phyloP scores from a whole-genome alignment of 1,140 invertebrate species.

The Neodiprion pinetum region DNA sequence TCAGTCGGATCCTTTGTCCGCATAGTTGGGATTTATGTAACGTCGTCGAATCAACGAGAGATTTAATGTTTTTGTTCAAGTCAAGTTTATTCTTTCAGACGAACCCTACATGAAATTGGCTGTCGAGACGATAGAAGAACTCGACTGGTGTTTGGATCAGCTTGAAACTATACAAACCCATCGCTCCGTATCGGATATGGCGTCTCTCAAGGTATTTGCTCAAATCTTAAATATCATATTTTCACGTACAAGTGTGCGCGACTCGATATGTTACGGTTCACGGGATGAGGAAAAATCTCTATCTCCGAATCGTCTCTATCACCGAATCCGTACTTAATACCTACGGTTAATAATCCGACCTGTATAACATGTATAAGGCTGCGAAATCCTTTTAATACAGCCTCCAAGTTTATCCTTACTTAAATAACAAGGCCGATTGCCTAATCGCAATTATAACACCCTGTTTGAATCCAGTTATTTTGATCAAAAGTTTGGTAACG shows the following conservation, averaged over 20 bases:
- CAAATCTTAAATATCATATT: not conserved
- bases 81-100: conserved; percentile 69
- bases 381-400: too few species aligned
- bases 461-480: too few species aligned
- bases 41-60: conserved; percentile 47
- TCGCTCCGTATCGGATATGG: conserved; percentile 99
- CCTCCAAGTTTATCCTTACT: too few species aligned
- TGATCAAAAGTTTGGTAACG: too few species aligned
- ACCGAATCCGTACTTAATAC: too few species aligned
- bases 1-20: too few species aligned
- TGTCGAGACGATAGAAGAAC: conserved; percentile 95
- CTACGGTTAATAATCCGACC: too few species aligned
- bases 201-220: conserved; percentile 90
- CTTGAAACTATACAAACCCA: conserved; percentile 99
- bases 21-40: too few species aligned
- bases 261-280: not conserved
- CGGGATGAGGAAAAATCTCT: not conserved
- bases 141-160: conserved; percentile 99
- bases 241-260: not conserved
- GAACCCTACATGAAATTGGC: conserved; percentile 92
- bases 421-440: too few species aligned
- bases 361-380: too few species aligned
- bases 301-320: too few species aligned
- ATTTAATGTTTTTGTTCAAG: conserved; percentile 30
- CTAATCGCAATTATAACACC: too few species aligned